phyloP scores from a whole-genome alignment of 2,888 invertebrate species.

The Nomada lathburiana region DNA sequence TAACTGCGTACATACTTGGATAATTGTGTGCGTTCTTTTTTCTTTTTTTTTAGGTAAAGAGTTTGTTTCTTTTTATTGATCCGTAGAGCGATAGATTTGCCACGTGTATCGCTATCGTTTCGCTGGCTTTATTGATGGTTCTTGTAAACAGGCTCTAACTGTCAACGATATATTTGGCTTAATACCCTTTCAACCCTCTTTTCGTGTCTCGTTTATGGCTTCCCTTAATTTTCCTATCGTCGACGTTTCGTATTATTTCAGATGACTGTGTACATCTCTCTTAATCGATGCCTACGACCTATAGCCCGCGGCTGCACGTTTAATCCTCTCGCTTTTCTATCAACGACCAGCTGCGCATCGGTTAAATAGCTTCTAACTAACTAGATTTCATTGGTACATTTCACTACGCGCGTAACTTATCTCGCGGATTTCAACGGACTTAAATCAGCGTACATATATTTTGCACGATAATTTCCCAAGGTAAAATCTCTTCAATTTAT shows the following conservation, averaged over 20 bases:
- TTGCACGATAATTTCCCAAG: too few relatives aligned
- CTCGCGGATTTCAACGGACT: too few relatives aligned
- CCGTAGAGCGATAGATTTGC: neutral
- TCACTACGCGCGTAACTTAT: too few relatives aligned
- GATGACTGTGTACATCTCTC: constrained; percentile 53
- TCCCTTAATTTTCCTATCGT: constrained; percentile 39
- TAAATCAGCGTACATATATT: too few relatives aligned
- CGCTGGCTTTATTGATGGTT: constrained; percentile 54
- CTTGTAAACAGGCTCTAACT: constrained; percentile 60
- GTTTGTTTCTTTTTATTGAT: neutral
- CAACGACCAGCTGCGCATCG: neutral
- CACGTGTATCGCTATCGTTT: neutral
- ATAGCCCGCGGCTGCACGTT: too few relatives aligned
- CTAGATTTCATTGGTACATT: neutral
- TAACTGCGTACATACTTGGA: neutral
- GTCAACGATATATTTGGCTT: constrained; percentile 59
- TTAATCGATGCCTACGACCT: constrained; percentile 39
- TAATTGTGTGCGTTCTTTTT: neutral
- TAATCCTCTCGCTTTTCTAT: neutral
- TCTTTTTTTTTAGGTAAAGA: neutral
- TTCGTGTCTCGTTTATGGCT: constrained; percentile 47
- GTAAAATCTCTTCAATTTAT: too few relatives aligned
- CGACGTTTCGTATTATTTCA: constrained; percentile 58
- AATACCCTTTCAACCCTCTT: constrained; percentile 49
- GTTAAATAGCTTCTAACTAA: neutral